phyloP scores from a whole-genome alignment of 2,113 vertebrate species.

The Apteryx mantelli region DNA sequence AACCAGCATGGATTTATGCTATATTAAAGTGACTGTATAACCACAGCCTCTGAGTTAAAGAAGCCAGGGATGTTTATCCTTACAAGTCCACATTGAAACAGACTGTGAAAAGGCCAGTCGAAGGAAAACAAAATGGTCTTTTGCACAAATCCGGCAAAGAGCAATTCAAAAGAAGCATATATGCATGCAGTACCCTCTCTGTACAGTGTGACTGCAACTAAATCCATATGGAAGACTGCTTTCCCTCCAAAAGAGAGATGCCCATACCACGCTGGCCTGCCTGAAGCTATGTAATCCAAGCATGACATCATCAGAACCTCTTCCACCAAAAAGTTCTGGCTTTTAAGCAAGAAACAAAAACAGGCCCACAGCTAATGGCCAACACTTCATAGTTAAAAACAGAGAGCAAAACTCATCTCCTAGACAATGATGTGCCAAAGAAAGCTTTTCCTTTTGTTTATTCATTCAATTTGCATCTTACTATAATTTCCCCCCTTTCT shows the following conservation, averaged over 20 bases:
- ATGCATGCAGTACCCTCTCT: background rate
- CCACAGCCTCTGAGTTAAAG: no score
- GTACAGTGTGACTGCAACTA: background rate
- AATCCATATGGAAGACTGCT: background rate
- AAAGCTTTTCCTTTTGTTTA: background rate
- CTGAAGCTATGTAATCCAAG: background rate
- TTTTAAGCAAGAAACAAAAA: background rate
- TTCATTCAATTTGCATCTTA: background rate
- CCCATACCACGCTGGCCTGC: background rate
- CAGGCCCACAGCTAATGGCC: background rate
- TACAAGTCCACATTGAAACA: no score
- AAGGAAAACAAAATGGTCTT: no score
- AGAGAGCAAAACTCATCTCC: background rate
- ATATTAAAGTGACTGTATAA: no score
- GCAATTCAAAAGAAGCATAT: no score
- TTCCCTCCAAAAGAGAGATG: background rate
- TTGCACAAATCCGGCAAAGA: no score
- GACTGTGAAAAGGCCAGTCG: no score
- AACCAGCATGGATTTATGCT: no score
- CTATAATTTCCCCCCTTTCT: background rate
- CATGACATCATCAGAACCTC: background rate
- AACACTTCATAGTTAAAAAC: background rate
- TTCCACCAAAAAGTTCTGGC: background rate
- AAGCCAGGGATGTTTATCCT: no score
- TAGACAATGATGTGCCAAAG: background rate